phyloP scores from a whole-genome alignment of 2,113 vertebrate genomes.

The Mirounga angustirostris region DNA sequence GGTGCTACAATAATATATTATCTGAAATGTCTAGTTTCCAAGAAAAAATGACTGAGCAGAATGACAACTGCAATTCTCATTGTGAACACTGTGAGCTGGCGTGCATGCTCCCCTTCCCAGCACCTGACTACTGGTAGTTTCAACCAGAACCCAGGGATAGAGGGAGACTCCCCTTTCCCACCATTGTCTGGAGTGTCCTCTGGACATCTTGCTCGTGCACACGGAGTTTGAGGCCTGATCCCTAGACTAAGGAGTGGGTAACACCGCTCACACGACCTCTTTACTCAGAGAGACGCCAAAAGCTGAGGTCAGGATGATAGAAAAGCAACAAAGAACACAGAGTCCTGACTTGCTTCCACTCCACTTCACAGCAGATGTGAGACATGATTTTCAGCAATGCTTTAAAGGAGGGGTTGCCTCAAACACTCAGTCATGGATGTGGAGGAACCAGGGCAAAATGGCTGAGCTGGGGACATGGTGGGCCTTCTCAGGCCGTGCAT shows the following conservation, averaged over 20 bases:
- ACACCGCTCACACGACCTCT: fast-evolving
- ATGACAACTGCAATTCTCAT: fast-evolving
- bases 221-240: not conserved
- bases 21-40: not conserved
- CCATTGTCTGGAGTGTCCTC: not conserved
- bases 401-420: too few species aligned
- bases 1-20: not conserved
- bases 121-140: not conserved
- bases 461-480: not conserved
- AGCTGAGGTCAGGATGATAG: not conserved
- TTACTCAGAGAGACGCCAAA: not conserved
- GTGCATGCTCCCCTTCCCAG: not conserved
- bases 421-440: fast-evolving
- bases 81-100: not conserved
- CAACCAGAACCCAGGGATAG: not conserved
- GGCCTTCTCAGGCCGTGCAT: not conserved
- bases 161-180: not conserved
- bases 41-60: not conserved
- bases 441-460: not conserved
- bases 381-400: not conserved
- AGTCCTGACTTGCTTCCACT: not conserved
- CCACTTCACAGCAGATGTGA: not conserved
- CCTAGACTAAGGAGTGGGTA: not conserved
- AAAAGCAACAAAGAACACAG: not conserved
- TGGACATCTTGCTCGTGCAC: not conserved